These are phyloP conservation scores for Eumeta japonica DNA, from an alignment of 1,140 invertebrate species.

Conservation along the genomic window DNA sequence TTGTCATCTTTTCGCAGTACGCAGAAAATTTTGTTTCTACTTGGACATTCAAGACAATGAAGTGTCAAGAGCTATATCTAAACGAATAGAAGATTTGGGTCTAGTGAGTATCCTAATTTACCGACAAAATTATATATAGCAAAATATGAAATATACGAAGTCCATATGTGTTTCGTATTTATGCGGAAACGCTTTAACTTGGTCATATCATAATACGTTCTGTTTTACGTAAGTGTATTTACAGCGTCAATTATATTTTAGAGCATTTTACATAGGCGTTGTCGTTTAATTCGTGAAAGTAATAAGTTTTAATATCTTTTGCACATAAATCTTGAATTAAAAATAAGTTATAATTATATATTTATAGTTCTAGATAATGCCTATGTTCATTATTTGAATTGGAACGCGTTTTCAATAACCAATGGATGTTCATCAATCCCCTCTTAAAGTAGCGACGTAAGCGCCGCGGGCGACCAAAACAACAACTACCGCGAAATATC, in stretches of 20 bases:
- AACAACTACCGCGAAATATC: slow-evolving; percentile 49
- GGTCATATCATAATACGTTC: too few species aligned
- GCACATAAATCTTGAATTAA: too few species aligned
- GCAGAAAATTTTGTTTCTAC: slow-evolving; percentile 65
- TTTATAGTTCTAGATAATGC: slow-evolving; percentile 1
- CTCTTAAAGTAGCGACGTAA: slow-evolving; percentile 17
- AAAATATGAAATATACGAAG: too few species aligned
- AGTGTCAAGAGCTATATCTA: slow-evolving; percentile 61
- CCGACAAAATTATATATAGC: slow-evolving; percentile 30
- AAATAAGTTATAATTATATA: slow-evolving; percentile 2
- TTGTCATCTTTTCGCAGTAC: slow-evolving; percentile 24
- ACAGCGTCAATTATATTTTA: too few species aligned
- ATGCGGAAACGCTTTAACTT: too few species aligned
- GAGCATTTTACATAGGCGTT: too few species aligned
- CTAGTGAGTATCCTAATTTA: slow-evolving; percentile 59
- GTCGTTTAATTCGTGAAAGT: too few species aligned
- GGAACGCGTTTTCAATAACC: slow-evolving; percentile 31
- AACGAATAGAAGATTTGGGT: slow-evolving; percentile 65
- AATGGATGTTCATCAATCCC: slow-evolving; percentile 34
- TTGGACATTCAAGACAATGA: slow-evolving; percentile 69
- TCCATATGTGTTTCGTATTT: too few species aligned
- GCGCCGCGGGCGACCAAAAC: slow-evolving; percentile 41
- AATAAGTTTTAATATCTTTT: too few species aligned
- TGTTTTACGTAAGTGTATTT: too few species aligned
- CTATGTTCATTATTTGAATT: too few species aligned